Evolutionary conservation across 2,888 invertebrate genomes (phyloP).

Genomic region (Choristoneura rosaceana): DNA sequence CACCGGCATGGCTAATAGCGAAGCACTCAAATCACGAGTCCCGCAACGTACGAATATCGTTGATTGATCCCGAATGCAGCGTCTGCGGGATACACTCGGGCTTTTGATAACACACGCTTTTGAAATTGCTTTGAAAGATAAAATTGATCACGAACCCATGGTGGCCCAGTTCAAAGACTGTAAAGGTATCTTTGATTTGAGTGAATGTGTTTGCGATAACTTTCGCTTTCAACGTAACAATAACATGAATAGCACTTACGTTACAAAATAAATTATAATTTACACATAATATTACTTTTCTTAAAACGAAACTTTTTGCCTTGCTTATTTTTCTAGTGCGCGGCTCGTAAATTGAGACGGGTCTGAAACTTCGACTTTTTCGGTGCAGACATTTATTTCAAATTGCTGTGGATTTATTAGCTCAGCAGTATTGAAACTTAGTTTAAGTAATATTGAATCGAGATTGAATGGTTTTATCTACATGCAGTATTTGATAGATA

Average conservation of each 20-base stretch:
- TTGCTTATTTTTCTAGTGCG: not conserved
- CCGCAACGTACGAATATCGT: slow-evolving; percentile 13
- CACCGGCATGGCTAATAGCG: slow-evolving; percentile 24
- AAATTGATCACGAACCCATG: slow-evolving; percentile 18
- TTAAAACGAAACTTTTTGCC: not conserved
- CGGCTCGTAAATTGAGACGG: not conserved
- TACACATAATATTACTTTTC: not conserved
- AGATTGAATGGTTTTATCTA: not conserved
- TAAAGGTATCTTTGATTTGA: slow-evolving; percentile 10
- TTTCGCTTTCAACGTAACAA: not conserved
- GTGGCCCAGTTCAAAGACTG: slow-evolving; percentile 3
- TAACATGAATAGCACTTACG: not conserved
- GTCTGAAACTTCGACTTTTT: slow-evolving; percentile 1
- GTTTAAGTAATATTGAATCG: not conserved
- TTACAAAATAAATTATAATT: not conserved
- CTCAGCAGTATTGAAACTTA: not conserved
- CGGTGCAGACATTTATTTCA: not conserved
- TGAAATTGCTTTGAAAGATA: slow-evolving; percentile 27
- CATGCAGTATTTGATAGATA: not conserved
- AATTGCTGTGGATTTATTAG: not conserved
- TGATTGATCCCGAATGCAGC: slow-evolving; percentile 32
- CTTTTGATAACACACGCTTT: slow-evolving; percentile 32
- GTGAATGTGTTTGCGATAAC: not conserved
- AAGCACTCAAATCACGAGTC: slow-evolving; percentile 35
- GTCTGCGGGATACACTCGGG: slow-evolving; percentile 2